Evolutionary conservation across 2,113 vertebrate species (phyloP).

Genomic region (Lampris megalopsis): DNA sequence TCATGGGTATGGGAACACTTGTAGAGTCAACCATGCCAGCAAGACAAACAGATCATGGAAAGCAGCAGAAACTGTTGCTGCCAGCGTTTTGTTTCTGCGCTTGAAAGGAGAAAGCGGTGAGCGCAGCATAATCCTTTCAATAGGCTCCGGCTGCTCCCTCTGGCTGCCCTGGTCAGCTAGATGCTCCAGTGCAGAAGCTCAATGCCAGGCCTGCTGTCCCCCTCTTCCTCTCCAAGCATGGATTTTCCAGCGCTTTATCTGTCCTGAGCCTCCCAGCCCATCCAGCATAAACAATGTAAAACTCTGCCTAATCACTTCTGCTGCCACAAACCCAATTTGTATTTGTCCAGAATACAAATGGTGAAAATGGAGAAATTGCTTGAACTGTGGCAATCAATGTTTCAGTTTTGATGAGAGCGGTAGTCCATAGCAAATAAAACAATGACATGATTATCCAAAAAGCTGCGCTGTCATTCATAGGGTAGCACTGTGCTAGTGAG

Average conservation of each 20-base stretch:
- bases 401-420: slow-evolving; percentile 16
- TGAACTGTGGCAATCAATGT: slow-evolving; percentile 18
- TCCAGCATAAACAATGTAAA: slow-evolving; percentile 78
- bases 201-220: slow-evolving; percentile 64
- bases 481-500: background rate
- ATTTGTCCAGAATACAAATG: slow-evolving; percentile 50
- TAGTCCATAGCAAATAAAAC: background rate
- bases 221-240: slow-evolving; percentile 70
- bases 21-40: slow-evolving; percentile 39
- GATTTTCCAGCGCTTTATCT: slow-evolving; percentile 82
- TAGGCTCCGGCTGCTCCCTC: slow-evolving; percentile 32
- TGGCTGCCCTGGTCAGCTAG: slow-evolving; percentile 73
- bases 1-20: slow-evolving; percentile 15
- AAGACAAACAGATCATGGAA: slow-evolving; percentile 77
- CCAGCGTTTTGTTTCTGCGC: slow-evolving; percentile 73
- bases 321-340: slow-evolving; percentile 58
- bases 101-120: slow-evolving; percentile 72
- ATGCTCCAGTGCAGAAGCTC: slow-evolving; percentile 77
- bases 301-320: slow-evolving; percentile 83
- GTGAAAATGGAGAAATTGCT: slow-evolving; percentile 47
- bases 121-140: slow-evolving; percentile 83
- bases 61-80: slow-evolving; percentile 72
- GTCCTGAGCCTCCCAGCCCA: slow-evolving; percentile 63
- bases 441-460: slow-evolving; percentile 6
- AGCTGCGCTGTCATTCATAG: background rate